A percentile compares a stretch with the other conserved stretches of the same genome.
These are phyloP conservation scores for Notolabrus celidotus DNA, from an alignment of 2,797 vertebrate species.

Conservation along the genomic window DNA sequence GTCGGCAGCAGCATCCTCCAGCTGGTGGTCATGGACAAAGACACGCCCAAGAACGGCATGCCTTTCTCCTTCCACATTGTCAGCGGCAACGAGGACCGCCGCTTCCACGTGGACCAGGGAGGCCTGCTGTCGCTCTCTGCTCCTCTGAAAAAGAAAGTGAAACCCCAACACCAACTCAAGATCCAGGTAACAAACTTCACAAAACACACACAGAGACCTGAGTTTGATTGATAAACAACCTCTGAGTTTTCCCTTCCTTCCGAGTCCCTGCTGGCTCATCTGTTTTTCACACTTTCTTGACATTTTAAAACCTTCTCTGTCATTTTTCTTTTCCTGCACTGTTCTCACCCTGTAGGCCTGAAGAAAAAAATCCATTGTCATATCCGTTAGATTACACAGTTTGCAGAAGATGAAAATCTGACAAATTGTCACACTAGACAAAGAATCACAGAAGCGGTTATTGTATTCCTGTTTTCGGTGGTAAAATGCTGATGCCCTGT, in stretches of 20 bases:
- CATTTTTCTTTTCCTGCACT: not conserved
- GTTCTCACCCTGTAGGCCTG: not conserved
- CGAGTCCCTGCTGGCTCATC: not conserved
- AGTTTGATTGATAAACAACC: not conserved
- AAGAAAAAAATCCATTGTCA: conserved; percentile 8
- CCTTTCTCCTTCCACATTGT: conserved; percentile 93
- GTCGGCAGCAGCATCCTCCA: conserved; percentile 91
- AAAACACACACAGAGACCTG: not conserved
- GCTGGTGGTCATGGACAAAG: conserved; percentile 91
- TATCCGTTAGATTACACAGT: conserved; percentile 6
- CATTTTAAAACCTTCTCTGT: not conserved
- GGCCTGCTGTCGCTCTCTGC: conserved; percentile 90
- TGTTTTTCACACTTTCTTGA: not conserved
- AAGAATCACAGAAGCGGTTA: not conserved
- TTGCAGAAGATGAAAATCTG: conserved; percentile 4
- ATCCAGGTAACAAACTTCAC: conserved; percentile 87
- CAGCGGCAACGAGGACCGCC: conserved; percentile 89
- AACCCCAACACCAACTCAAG: conserved; percentile 90
- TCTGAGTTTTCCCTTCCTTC: not conserved
- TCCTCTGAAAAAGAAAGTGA: conserved; percentile 85
- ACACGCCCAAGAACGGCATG: conserved; percentile 91
- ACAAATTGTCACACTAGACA: conserved; percentile 4
- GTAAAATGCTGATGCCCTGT: conserved; percentile 8
- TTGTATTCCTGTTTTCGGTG: not conserved
- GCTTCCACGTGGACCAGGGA: conserved; percentile 91